phyloP scores from a whole-genome alignment of 2,113 vertebrate species.

The Ursus arctos region DNA sequence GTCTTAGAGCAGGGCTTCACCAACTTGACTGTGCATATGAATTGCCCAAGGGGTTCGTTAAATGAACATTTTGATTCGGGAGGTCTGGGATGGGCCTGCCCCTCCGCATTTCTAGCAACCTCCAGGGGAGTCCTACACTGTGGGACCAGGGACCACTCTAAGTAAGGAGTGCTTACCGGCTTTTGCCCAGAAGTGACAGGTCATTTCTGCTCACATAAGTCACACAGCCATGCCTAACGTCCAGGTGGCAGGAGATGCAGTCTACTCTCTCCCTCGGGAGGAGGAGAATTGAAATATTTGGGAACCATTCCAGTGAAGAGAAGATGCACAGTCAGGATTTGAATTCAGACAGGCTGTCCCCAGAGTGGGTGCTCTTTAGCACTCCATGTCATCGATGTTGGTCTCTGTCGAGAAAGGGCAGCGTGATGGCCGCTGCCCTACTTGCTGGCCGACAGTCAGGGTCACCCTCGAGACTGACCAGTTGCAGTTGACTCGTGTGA shows the following conservation, averaged over 20 bases:
- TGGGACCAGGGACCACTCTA: background rate
- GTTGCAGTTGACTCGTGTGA: background rate
- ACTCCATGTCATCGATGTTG: fast-evolving
- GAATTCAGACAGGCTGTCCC: background rate
- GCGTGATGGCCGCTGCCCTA: background rate
- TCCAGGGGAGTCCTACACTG: background rate
- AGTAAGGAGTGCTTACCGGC: background rate
- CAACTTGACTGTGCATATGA: fast-evolving
- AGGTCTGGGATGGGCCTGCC: background rate
- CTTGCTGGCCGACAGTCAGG: background rate
- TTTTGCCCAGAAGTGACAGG: background rate
- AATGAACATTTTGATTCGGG: background rate
- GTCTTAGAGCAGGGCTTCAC: background rate
- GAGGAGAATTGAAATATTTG: background rate
- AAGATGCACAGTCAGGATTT: background rate
- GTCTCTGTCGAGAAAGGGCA: background rate
- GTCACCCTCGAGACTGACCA: background rate
- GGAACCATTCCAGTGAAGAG: background rate
- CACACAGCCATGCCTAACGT: background rate
- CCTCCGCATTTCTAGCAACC: background rate
- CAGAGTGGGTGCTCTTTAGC: background rate
- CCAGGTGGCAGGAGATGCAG: background rate
- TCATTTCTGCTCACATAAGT: background rate
- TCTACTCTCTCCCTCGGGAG: background rate
- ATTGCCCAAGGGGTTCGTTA: background rate